phyloP scores from a whole-genome alignment of 2,113 vertebrate genomes.

The Gnathonemus echidnorhynchus region DNA sequence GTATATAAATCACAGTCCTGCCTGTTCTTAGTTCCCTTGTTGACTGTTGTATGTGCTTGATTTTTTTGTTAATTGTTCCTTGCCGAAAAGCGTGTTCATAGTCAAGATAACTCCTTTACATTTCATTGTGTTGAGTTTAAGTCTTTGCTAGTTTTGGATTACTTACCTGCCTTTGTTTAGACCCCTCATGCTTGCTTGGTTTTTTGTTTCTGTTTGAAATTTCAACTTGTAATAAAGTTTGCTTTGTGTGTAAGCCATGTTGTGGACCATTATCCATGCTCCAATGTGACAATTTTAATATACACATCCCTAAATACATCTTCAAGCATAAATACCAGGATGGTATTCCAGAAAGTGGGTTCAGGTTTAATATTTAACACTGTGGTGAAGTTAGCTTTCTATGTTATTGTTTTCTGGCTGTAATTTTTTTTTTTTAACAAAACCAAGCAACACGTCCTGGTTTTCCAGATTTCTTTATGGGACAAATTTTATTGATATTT shows the following conservation, averaged over 20 bases:
- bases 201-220: neutral
- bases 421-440: neutral
- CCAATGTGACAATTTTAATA: neutral
- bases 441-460: neutral
- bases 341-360: neutral
- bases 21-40: too few species aligned
- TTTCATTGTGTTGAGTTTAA: neutral
- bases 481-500: neutral
- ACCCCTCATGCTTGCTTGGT: neutral
- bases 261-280: neutral
- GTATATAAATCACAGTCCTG: too few species aligned
- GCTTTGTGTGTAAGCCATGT: neutral
- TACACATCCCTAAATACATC: neutral
- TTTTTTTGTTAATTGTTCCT: neutral
- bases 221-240: neutral
- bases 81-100: neutral
- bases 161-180: neutral
- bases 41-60: neutral
- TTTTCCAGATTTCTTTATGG: neutral
- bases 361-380: neutral
- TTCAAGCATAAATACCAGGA: neutral
- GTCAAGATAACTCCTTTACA: neutral
- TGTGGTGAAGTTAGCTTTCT: neutral
- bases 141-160: neutral
- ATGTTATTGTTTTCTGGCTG: neutral